A percentile compares a stretch with the other conserved stretches of the same genome.
Evolutionary conservation across 2,797 vertebrate species (phyloP).

Genomic region (Phrynocephalus vlangalii): DNA sequence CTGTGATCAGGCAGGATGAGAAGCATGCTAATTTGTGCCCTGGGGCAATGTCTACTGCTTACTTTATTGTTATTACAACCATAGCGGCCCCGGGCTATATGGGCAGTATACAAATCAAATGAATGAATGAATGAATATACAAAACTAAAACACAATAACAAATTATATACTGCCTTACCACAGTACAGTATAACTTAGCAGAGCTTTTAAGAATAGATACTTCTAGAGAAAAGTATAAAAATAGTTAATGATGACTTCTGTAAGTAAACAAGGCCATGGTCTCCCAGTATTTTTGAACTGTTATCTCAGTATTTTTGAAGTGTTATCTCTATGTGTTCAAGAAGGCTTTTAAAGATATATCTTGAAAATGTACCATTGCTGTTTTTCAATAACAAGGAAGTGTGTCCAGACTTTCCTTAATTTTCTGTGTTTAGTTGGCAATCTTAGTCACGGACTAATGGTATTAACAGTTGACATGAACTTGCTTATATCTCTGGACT

Average conservation of each 20-base stretch:
- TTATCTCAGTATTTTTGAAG: background rate
- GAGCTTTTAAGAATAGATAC: constrained; percentile 25
- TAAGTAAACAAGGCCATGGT: constrained; percentile 24
- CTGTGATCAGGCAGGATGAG: background rate
- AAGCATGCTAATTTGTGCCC: background rate
- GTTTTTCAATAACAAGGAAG: constrained; percentile 7
- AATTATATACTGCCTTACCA: background rate
- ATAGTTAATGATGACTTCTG: constrained; percentile 19
- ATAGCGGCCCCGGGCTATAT: too few species aligned
- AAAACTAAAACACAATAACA: too few species aligned
- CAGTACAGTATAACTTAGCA: background rate
- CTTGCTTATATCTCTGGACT: background rate
- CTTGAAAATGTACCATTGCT: constrained; percentile 25
- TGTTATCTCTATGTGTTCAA: constrained; percentile 27
- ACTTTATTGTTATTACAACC: too few species aligned
- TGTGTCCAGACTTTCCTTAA: background rate
- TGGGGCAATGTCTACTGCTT: background rate
- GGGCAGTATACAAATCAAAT: too few species aligned
- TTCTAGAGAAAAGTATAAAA: background rate
- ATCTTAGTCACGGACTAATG: background rate
- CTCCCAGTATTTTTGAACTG: constrained; percentile 17
- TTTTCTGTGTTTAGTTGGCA: background rate
- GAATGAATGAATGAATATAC: too few species aligned
- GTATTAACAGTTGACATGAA: background rate
- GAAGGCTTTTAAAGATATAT: background rate